Conservation (phyloP, 2,888 invertebrate genomes). For the Nomada goodeniana region DNA sequence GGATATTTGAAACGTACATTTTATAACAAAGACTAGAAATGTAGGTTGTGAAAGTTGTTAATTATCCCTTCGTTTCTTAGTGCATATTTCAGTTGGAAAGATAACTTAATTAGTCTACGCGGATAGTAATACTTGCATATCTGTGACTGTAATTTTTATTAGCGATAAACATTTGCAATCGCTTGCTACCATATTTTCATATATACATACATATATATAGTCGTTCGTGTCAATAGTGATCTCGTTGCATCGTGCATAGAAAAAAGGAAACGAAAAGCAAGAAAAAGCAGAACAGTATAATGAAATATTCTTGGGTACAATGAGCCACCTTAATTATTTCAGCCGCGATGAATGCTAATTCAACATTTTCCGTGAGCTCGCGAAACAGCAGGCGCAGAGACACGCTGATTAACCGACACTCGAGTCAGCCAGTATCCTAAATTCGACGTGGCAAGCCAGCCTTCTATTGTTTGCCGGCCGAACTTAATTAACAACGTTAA, state of each 20-base stretch:
- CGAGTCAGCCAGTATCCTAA: constrained; percentile 40
- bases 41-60: too few relatives aligned
- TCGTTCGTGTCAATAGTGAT: too few relatives aligned
- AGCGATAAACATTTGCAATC: too few relatives aligned
- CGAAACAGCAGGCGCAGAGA: constrained; percentile 27
- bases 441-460: constrained; percentile 44
- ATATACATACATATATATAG: too few relatives aligned
- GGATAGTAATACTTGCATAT: too few relatives aligned
- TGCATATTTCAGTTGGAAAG: too few relatives aligned
- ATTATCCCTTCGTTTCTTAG: too few relatives aligned
- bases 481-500: constrained; percentile 60
- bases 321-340: constrained; percentile 61
- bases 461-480: constrained; percentile 44
- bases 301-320: constrained; percentile 53
- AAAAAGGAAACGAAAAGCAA: not conserved
- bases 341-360: constrained; percentile 59
- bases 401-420: constrained; percentile 53
- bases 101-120: too few relatives aligned
- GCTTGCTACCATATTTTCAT: too few relatives aligned
- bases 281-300: constrained; percentile 13
- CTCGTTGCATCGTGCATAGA: not conserved
- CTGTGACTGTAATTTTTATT: too few relatives aligned
- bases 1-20: too few relatives aligned
- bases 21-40: too few relatives aligned
- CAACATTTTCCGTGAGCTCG: constrained; percentile 52